Evolutionary conservation across 2,888 invertebrate species (phyloP), one percentile per base, ranked within the genome.

Genomic region (Apodemia hepburni): DNA sequence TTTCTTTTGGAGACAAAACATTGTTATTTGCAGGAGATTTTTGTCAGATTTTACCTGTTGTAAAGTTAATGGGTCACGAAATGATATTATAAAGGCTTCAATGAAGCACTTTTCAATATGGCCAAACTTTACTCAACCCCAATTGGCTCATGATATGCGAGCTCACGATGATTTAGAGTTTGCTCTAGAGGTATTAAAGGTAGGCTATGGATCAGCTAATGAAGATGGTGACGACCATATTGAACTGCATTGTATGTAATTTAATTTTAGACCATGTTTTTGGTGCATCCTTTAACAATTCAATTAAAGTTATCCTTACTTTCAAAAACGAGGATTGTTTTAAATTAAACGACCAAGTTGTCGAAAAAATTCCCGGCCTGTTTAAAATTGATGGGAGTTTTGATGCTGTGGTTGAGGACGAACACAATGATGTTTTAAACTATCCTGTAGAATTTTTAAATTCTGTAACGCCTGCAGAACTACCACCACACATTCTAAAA

Each of bases 131-230:
- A 18, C 49, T 49, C 49, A 49, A 49, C 49, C 18, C 49, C 49
- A 49, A 49, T 49, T 49, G 49, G 49, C 2, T 49, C 49, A 49
- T 49, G 18, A 49, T 49, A 49, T 18, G 49, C 18, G 49, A 49
- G 49, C 49, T 61, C 35, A 65, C 64, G 66, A 66, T 66, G 18
- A 49, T 49, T 66, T 65, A 68, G 67, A 68, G 65, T 68, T 70
- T 68, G 68, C 66, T 67, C 60, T 66, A 69, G 66, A 62, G 68
- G 65, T 69, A 63, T 63, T 68, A 66, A 68, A 70, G 64, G 66
- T 68, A 65, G 65, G 68, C 65, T 64, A 68, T 67, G 68, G 68
- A 66, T 65, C 65, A 66, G 64, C 68, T 66, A 66, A 64, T 64
- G 47, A 61, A 60, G 64, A 64, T 65, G 29, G 47, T 65, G 45